A percentile compares a stretch with the other conserved stretches of the same genome.
phyloP scores from a whole-genome alignment of 2,113 vertebrate species.

The Corythoichthys intestinalis region DNA sequence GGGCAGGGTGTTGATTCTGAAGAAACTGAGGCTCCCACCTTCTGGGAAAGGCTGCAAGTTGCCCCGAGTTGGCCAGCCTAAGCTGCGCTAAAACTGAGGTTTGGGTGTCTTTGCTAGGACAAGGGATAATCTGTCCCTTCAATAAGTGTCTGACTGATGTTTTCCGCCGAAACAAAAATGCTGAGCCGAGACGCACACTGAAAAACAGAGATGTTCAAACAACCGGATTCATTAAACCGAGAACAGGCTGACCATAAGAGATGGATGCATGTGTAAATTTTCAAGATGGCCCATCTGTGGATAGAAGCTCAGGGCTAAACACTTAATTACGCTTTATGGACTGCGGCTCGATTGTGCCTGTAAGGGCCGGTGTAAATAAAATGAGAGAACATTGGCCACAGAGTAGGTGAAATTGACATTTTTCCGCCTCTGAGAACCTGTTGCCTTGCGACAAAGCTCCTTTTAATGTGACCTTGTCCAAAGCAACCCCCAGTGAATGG shows the following conservation, averaged over 20 bases:
- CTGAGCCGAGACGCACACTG: slow-evolving; percentile 7
- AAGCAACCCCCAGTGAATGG: slow-evolving; percentile 62
- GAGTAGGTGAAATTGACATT: slow-evolving; percentile 74
- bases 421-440: slow-evolving; percentile 74
- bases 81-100: slow-evolving; percentile 46
- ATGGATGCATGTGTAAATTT: slow-evolving; percentile 64
- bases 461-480: slow-evolving; percentile 72
- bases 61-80: slow-evolving; percentile 31
- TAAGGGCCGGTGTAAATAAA: slow-evolving; percentile 74
- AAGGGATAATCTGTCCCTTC: slow-evolving; percentile 53
- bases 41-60: slow-evolving; percentile 43
- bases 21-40: slow-evolving; percentile 39
- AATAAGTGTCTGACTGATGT: slow-evolving; percentile 32
- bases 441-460: slow-evolving; percentile 83
- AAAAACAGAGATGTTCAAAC: slow-evolving; percentile 39
- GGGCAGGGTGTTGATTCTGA: slow-evolving; percentile 24
- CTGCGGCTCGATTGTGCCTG: slow-evolving; percentile 62
- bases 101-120: slow-evolving; percentile 53
- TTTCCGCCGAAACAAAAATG: slow-evolving; percentile 10
- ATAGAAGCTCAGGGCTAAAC: slow-evolving; percentile 66
- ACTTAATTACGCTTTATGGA: slow-evolving; percentile 73
- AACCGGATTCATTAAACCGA: slow-evolving; percentile 46
- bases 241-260: slow-evolving; percentile 59
- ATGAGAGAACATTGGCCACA: slow-evolving; percentile 64
- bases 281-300: slow-evolving; percentile 66